Conservation (phyloP, 2,113 vertebrate genomes). For the Rhabdornis inornatus region DNA sequence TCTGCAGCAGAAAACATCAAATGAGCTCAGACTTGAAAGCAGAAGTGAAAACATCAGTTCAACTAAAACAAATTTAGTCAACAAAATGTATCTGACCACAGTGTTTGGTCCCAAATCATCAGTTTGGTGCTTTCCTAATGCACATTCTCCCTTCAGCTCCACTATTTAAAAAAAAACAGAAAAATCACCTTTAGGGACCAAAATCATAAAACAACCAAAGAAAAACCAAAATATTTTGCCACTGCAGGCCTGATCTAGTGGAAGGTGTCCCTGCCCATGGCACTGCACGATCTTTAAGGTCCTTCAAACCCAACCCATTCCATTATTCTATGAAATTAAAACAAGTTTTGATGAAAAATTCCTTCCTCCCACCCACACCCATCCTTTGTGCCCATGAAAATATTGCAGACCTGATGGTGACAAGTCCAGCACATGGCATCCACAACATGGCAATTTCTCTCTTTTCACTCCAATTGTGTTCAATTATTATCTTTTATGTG, state of each 20-base stretch:
- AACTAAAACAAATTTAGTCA: neutral
- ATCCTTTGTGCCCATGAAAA: neutral
- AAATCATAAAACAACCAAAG: neutral
- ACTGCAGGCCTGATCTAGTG: neutral
- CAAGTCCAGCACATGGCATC: too few species aligned
- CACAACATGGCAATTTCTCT: neutral
- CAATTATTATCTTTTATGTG: neutral
- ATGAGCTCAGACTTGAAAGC: neutral
- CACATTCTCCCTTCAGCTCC: neutral
- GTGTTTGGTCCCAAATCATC: neutral
- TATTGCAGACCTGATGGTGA: fast-evolving
- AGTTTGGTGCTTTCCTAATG: neutral
- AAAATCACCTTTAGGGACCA: neutral
- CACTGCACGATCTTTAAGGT: neutral
- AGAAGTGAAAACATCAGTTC: neutral
- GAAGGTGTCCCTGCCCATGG: neutral
- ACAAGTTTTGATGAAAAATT: neutral
- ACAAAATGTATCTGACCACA: neutral
- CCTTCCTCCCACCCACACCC: neutral
- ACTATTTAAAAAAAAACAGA: neutral
- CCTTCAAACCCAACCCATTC: neutral
- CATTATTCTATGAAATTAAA: neutral
- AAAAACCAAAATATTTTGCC: neutral
- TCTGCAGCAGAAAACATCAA: neutral
- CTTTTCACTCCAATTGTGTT: neutral